Base-by-base conservation (phyloP, 1,140 invertebrate species). In the Magallana gigas region DNA sequence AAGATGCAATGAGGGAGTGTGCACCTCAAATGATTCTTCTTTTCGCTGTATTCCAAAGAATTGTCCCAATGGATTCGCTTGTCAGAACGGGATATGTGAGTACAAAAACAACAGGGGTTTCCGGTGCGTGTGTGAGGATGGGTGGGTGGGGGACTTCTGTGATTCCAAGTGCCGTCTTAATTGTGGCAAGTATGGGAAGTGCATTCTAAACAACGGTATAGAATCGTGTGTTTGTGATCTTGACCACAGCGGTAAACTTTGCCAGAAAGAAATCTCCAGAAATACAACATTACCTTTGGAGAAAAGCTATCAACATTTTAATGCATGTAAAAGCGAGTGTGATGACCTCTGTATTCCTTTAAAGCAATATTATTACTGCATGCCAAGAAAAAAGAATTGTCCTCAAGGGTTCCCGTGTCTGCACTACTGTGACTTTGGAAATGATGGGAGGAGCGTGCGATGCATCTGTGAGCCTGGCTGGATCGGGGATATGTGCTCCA, bases 381-480 rank as follows among this genome's bases (percentile, higher is more conserved):
- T 76, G 68, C 18, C 68, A 1, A 76, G 23, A 5, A 29, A 23
- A 29, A 23, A 76, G 68, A 76, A 76, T 29, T 76, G 68, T 76
- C 68, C 68, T 29, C 8, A 4, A 8, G 23, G 18, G 68, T 76
- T 76, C 48, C 68, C 68, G 4, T 76, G 68, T 11, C 68, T 29
- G 23, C 68, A 76, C 68, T 76, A 76, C 12, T 76, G 68, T 76
- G 23, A 71, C 6, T 11, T 29, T 18, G 18, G 18, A 29, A 29
- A 76, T 76, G 23, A 76, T 14, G 36, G 36, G 12, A 71, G 23
- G n/a, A 23, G 23, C 5, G 36, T 62, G 60, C 60, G 48, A 8
- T 93, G 93, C 89, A 80, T 91, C 4, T 93, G 93, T 85, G 88
- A 91, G 7, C 64, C 68, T 3, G 90, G 88, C 5, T 93, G 90